Percentiles rank a stretch among this genome's conserved stretches.
Conservation (phyloP, 2,797 vertebrate genomes). For the Setipinna tenuifilis region DNA sequence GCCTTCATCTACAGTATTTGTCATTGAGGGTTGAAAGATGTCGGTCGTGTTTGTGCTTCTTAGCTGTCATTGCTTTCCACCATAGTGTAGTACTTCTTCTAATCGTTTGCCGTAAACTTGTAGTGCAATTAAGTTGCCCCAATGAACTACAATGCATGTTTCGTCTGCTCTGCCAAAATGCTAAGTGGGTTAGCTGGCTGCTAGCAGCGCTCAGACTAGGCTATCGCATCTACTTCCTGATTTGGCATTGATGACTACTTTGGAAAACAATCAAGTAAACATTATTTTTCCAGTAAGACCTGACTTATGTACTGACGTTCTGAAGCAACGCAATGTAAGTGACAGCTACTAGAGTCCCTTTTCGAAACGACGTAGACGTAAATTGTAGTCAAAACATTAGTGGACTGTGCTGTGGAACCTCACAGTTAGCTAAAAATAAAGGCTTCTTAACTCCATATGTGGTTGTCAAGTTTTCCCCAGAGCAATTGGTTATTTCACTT, state of each 20-base stretch:
- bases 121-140: background rate
- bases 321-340: background rate
- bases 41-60: background rate
- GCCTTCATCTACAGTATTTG: background rate
- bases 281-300: background rate
- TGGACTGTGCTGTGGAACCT: background rate
- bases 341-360: too few relatives aligned
- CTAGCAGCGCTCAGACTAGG: constrained; percentile 11
- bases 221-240: background rate
- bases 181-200: constrained; percentile 23
- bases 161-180: background rate
- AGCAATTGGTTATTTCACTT: background rate
- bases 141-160: background rate
- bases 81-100: background rate
- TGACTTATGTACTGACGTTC: background rate
- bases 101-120: background rate
- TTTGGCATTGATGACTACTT: background rate
- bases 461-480: background rate
- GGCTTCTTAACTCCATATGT: background rate
- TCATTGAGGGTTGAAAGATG: background rate
- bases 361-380: too few relatives aligned
- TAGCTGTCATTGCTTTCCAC: too few relatives aligned
- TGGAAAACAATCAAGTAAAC: background rate
- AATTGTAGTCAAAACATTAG: too few relatives aligned
- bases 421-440: background rate